Percentiles rank a stretch among this genome's conserved stretches.
Conservation (phyloP, 2,888 invertebrate species). For the Ennomos fuscantarius region DNA sequence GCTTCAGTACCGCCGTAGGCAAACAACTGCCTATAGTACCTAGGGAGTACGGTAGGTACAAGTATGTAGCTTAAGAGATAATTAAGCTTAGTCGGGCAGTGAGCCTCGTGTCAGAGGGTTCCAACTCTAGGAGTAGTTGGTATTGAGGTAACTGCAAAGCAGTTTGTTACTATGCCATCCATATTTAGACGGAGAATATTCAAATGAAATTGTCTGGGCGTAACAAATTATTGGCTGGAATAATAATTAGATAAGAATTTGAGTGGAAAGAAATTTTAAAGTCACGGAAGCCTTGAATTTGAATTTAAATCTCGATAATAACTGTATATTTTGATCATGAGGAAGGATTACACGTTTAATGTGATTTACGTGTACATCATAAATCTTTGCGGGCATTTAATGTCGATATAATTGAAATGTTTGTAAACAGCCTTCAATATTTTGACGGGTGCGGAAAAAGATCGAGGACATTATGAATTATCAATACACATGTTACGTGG, state of each 20-base stretch:
- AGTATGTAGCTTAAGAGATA: conserved; percentile 10
- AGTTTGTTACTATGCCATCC: too few relatives aligned
- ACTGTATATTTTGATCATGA: not conserved
- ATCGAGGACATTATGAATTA: conserved; percentile 1
- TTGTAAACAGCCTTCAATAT: conserved; percentile 19
- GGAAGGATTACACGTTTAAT: conserved; percentile 1
- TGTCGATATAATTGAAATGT: conserved; percentile 16
- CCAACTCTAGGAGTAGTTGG: not conserved
- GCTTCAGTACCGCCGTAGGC: conserved; percentile 40
- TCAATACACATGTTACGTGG: not conserved
- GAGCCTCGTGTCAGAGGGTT: conserved; percentile 15
- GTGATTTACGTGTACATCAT: conserved; percentile 4
- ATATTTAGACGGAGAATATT: too few relatives aligned
- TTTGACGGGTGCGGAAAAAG: conserved; percentile 5
- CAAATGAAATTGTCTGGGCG: too few relatives aligned
- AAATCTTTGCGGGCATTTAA: conserved; percentile 6
- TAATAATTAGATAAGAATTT: too few relatives aligned
- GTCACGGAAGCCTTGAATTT: too few relatives aligned
- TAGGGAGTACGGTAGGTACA: not conserved
- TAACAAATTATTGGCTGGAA: too few relatives aligned
- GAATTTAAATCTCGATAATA: not conserved
- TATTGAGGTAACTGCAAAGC: not conserved
- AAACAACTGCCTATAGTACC: conserved; percentile 16
- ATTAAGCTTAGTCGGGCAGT: conserved; percentile 23
- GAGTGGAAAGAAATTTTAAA: too few relatives aligned